Evolutionary conservation across 2,113 vertebrate genomes (phyloP).

Genomic region (Agelaius tricolor): DNA sequence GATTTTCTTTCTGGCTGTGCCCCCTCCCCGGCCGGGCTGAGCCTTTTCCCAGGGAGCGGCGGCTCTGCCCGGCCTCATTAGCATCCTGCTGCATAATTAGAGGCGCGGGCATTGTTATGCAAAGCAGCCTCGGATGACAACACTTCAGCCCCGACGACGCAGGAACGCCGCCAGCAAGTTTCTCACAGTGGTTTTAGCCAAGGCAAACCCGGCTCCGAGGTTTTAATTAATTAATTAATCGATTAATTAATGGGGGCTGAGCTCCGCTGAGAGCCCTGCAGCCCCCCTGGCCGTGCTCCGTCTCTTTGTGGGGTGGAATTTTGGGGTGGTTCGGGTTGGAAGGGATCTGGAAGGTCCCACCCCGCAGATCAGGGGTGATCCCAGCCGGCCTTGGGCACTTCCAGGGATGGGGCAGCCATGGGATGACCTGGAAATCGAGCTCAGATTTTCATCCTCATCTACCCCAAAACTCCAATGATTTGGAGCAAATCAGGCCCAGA

Average conservation of each 20-base stretch:
- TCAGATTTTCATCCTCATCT: too few relatives aligned
- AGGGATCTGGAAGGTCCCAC: background rate
- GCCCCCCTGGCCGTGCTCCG: rapidly evolving
- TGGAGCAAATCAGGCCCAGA: too few relatives aligned
- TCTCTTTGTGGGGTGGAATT: rapidly evolving
- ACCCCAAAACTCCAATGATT: too few relatives aligned
- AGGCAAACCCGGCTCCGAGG: constrained; percentile 48
- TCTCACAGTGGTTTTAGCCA: constrained; percentile 80
- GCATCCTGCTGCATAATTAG: constrained; percentile 82
- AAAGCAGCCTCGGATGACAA: constrained; percentile 79
- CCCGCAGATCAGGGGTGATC: background rate
- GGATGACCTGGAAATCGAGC: background rate
- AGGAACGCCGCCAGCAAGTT: constrained; percentile 68
- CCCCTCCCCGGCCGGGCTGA: constrained; percentile 38
- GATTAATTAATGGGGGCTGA: constrained; percentile 57
- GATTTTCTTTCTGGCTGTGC: constrained; percentile 17
- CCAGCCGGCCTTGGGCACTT: background rate
- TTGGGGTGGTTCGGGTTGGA: background rate
- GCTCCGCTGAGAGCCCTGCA: background rate
- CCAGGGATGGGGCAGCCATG: background rate
- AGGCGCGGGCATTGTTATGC: constrained; percentile 75
- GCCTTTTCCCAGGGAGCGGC: constrained; percentile 75
- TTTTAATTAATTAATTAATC: constrained; percentile 23
- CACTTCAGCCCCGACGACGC: constrained; percentile 76
- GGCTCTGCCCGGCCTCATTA: constrained; percentile 66